Base-by-base conservation (phyloP, 2,797 vertebrate species). In the Pseudocheirus occidentalis region DNA sequence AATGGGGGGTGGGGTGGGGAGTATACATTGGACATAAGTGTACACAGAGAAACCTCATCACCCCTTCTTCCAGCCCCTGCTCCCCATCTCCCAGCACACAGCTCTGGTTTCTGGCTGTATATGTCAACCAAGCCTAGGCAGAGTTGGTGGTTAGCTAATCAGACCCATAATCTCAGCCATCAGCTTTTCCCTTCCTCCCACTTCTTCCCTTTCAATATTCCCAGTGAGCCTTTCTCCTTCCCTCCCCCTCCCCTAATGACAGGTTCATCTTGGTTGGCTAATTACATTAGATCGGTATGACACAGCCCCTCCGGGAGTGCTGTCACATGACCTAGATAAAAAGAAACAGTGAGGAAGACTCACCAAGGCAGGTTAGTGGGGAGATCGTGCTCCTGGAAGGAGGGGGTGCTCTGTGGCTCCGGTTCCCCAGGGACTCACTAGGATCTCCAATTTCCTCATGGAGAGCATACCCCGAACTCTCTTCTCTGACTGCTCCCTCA, bases 241-340 rank as follows among this genome's bases (percentile, higher is more conserved):
- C 9, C 7, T 53, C 87, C 57, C 87, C 53, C 55, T 40, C 5
- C 52, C n/a, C 93, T 31, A 27, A 0, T 54, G 91, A 66, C 53
- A 93, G 73, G 52, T 66, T 57, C 40, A 40, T 46, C 58, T 87
- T 95, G 94, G 54, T 95, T 57, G 92, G 95, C 90, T 97, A 92
- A 57, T 94, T 87, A 50, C 57, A 5, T 73, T 52, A 27, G 90
- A 62, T n/a, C 46, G 54, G 55, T 56, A 18, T 52, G 56, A 93
- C 53, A 34, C 34, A 57, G 62, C 16, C 56, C 92, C 52, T 81
- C 14, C 54, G 54, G 92, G 66, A 92, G 56, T 54, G 24, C 28
- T 31, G 50, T 81, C 95, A 13, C 73, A 90, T 24, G 55, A 91
- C 91, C 50, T 0, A 28, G 46, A 55, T 95, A 89, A 92, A 59